Conservation (phyloP, 2,888 invertebrate genomes). For the Pteria penguin region DNA sequence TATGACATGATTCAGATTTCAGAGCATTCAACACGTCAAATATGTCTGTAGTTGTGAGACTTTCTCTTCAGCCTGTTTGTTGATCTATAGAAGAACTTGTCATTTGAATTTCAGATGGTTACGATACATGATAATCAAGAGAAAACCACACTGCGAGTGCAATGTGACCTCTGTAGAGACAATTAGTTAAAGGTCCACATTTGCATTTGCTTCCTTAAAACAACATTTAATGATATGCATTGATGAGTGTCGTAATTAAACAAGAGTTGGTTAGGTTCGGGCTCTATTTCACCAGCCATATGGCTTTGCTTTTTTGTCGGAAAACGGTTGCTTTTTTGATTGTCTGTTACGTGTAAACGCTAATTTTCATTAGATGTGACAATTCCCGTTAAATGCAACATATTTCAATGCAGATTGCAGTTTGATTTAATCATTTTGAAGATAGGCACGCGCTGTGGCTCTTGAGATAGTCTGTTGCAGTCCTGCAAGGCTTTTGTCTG, state of each 20-base stretch:
- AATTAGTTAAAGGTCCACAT: conserved; percentile 7
- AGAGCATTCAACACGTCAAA: no score
- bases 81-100: not conserved
- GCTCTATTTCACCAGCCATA: not conserved
- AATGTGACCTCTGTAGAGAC: not conserved
- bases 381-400: not conserved
- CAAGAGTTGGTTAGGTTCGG: not conserved
- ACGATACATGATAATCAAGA: not conserved
- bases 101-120: not conserved
- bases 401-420: conserved; percentile 4
- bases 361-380: conserved; percentile 6
- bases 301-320: not conserved
- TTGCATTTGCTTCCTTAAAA: not conserved
- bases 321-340: not conserved
- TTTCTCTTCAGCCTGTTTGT: no score
- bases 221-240: conserved; percentile 5
- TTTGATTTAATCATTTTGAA: not conserved
- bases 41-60: no score
- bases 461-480: not conserved
- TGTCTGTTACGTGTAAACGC: not conserved
- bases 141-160: not conserved
- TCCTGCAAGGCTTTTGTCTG: conserved; percentile 3
- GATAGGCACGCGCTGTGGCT: conserved; percentile 11
- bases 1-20: no score
- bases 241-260: conserved; percentile 14